Percentiles rank a stretch among this genome's conserved stretches.
Conservation (phyloP, 2,113 vertebrate genomes). For the Etheostoma cragini region DNA sequence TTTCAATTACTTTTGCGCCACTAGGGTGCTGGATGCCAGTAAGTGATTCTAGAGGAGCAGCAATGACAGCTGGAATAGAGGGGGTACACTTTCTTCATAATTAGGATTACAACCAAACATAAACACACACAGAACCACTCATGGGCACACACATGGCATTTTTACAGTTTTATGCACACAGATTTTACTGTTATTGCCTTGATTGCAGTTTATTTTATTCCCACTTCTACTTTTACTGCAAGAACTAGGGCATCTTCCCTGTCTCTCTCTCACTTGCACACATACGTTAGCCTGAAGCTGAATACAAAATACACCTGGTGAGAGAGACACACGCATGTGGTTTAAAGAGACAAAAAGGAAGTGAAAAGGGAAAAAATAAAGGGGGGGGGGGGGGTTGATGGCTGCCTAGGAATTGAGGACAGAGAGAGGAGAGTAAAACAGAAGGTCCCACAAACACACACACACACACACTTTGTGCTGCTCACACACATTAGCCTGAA, state of each 20-base stretch:
- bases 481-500: constrained; percentile 64
- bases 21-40: constrained; percentile 24
- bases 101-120: constrained; percentile 44
- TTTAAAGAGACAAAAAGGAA: constrained; percentile 35
- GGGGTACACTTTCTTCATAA: constrained; percentile 42
- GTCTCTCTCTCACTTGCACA: constrained; percentile 38
- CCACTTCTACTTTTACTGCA: constrained; percentile 60
- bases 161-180: constrained; percentile 36
- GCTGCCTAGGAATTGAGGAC: constrained; percentile 64
- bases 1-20: constrained; percentile 51
- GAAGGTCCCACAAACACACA: constrained; percentile 37
- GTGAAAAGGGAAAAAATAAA: no score
- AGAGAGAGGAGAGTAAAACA: constrained; percentile 52
- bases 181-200: constrained; percentile 66
- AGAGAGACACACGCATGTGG: constrained; percentile 57
- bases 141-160: not conserved
- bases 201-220: constrained; percentile 69
- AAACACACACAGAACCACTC: constrained; percentile 14
- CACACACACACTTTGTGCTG: constrained; percentile 13
- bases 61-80: constrained; percentile 33
- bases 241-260: constrained; percentile 69
- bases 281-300: constrained; percentile 66
- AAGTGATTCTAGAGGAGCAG: constrained; percentile 26
- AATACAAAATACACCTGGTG: constrained; percentile 78
- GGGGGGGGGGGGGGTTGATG: not conserved